phyloP scores from a whole-genome alignment of 2,888 invertebrate genomes.

The Dorcus hopei region DNA sequence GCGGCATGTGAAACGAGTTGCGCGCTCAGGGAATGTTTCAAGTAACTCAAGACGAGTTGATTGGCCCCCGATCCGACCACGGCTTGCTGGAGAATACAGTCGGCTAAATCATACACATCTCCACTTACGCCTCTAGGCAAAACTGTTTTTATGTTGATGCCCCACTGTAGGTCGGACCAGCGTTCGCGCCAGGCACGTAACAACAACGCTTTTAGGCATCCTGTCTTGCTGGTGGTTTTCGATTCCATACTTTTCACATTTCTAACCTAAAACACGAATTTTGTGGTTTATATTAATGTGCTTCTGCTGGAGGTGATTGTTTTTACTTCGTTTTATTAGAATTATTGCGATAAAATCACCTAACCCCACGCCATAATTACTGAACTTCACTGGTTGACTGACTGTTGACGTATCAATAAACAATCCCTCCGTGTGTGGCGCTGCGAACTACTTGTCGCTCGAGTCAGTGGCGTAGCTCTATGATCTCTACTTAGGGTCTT shows the following conservation, averaged over 20 bases:
- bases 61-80: constrained; percentile 92
- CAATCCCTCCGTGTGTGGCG: too few relatives aligned
- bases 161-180: constrained; percentile 95
- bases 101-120: constrained; percentile 90
- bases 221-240: constrained; percentile 80
- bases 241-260: constrained; percentile 60
- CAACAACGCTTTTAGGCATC: constrained; percentile 74
- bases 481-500: too few relatives aligned
- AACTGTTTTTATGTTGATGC: constrained; percentile 91
- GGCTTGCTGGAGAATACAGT: constrained; percentile 91
- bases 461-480: too few relatives aligned
- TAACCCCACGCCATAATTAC: too few relatives aligned
- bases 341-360: too few relatives aligned
- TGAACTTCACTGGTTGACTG: too few relatives aligned
- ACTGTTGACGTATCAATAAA: too few relatives aligned
- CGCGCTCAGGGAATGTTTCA: constrained; percentile 87
- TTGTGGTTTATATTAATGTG: too few relatives aligned
- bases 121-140: constrained; percentile 86
- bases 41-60: constrained; percentile 83
- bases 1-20: constrained; percentile 90
- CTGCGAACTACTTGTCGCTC: too few relatives aligned
- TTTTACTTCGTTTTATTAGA: too few relatives aligned
- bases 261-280: too few relatives aligned
- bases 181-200: constrained; percentile 91
- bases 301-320: too few relatives aligned